Conservation (phyloP, 2,113 vertebrate genomes). For the Anolis sagrei region DNA sequence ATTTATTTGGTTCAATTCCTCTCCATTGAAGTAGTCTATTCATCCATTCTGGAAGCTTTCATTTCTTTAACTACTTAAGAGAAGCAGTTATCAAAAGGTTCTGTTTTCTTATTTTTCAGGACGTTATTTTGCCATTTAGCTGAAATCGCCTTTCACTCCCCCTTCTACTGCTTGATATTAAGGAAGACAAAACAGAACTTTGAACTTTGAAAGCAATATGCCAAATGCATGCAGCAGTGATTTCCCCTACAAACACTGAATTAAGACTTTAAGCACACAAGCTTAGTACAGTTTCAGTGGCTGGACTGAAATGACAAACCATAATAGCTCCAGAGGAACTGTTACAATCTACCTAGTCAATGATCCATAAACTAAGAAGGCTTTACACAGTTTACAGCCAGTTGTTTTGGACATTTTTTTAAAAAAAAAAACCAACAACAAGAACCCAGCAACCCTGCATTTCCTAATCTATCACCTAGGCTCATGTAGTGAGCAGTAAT, state of each 20-base stretch:
- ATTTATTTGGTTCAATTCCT: not conserved
- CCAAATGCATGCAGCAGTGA: constrained; percentile 23
- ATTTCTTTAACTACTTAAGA: not conserved
- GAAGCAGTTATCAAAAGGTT: constrained; percentile 2
- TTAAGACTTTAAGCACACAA: constrained; percentile 37
- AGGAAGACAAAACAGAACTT: constrained; percentile 39
- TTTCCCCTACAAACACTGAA: constrained; percentile 50
- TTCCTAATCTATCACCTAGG: not conserved
- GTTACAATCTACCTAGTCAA: constrained; percentile 63
- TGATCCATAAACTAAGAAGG: constrained; percentile 62
- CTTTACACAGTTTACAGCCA: constrained; percentile 58
- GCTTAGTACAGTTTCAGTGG: constrained; percentile 34
- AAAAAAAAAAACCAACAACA: constrained; percentile 38
- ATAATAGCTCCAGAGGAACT: constrained; percentile 51
- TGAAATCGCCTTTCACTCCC: constrained; percentile 4
- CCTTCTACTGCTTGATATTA: not conserved
- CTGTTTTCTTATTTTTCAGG: constrained; percentile 34
- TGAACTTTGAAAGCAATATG: constrained; percentile 48
- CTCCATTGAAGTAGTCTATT: not conserved
- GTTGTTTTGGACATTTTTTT: constrained; percentile 47
- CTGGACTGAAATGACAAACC: constrained; percentile 54
- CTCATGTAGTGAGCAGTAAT: constrained; percentile 19
- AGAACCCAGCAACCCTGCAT: not conserved
- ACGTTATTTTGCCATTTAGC: constrained; percentile 20
- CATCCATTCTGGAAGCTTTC: not conserved